phyloP scores from a whole-genome alignment of 2,888 invertebrate genomes.

The Congeria kusceri region DNA sequence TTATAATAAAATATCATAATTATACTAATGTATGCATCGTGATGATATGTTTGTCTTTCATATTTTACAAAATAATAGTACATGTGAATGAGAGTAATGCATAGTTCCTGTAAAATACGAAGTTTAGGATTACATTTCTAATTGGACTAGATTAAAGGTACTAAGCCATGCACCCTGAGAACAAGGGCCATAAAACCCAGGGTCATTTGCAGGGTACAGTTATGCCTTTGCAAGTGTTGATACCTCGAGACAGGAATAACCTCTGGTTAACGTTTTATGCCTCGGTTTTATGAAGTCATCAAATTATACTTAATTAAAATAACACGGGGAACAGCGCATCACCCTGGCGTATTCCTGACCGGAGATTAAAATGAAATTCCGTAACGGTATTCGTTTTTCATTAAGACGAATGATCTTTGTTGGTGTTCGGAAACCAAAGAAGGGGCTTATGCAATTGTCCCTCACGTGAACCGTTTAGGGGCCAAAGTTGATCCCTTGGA shows the following conservation, averaged over 20 bases:
- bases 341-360: slow-evolving; percentile 23
- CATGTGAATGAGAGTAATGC: no score
- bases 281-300: slow-evolving; percentile 60
- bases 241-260: not conserved
- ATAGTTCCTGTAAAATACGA: no score
- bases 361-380: slow-evolving; percentile 48
- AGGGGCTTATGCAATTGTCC: slow-evolving; percentile 61
- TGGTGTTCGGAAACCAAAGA: slow-evolving; percentile 18
- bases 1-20: no score
- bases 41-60: no score
- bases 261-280: slow-evolving; percentile 36
- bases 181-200: no score
- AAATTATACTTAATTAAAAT: slow-evolving; percentile 64
- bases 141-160: no score
- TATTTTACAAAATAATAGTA: no score
- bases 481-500: slow-evolving; percentile 48
- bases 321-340: slow-evolving; percentile 36
- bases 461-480: slow-evolving; percentile 60
- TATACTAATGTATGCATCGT: no score
- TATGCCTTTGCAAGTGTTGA: not conserved
- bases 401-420: slow-evolving; percentile 15
- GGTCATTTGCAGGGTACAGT: no score
- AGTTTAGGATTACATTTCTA: no score
- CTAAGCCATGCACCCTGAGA: no score
- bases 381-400: slow-evolving; percentile 55